Evolutionary conservation across 2,797 vertebrate species (phyloP).

Genomic region (Rhinogobio ventralis): DNA sequence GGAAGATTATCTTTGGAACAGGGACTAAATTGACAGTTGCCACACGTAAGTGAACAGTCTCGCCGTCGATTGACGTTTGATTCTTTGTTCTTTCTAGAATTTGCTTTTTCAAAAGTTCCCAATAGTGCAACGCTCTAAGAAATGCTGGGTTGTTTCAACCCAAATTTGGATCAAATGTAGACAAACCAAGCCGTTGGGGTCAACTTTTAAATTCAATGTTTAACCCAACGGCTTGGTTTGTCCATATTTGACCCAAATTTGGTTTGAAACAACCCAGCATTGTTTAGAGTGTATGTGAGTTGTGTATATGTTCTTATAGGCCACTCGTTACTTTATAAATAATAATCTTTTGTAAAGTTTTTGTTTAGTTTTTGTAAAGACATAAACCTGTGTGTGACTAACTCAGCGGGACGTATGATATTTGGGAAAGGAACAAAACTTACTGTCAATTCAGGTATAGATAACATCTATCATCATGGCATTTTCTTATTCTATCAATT

Average conservation of each 20-base stretch:
- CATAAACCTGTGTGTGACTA: constrained; percentile 38
- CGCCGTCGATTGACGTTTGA: neutral
- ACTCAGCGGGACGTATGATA: constrained; percentile 16
- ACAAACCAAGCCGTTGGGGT: too few relatives aligned
- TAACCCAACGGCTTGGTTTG: too few relatives aligned
- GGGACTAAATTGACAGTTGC: constrained; percentile 26
- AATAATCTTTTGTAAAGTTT: neutral
- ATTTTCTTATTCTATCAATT: neutral
- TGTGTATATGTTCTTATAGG: neutral
- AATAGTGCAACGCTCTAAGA: neutral
- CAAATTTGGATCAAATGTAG: too few relatives aligned
- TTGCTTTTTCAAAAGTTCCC: neutral
- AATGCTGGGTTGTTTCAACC: too few relatives aligned
- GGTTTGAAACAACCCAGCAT: too few relatives aligned
- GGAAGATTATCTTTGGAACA: constrained; percentile 43
- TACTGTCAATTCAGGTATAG: constrained; percentile 45
- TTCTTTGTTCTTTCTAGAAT: neutral
- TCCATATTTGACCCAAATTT: too few relatives aligned
- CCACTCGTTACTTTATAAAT: neutral
- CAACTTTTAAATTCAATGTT: too few relatives aligned
- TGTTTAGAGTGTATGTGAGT: neutral
- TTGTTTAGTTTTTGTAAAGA: constrained; percentile 4
- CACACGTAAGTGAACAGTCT: constrained; percentile 4
- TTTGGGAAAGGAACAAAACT: constrained; percentile 56
- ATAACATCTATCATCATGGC: neutral